Evolutionary conservation across 2,113 vertebrate genomes (phyloP).

Genomic region (Limanda limanda): DNA sequence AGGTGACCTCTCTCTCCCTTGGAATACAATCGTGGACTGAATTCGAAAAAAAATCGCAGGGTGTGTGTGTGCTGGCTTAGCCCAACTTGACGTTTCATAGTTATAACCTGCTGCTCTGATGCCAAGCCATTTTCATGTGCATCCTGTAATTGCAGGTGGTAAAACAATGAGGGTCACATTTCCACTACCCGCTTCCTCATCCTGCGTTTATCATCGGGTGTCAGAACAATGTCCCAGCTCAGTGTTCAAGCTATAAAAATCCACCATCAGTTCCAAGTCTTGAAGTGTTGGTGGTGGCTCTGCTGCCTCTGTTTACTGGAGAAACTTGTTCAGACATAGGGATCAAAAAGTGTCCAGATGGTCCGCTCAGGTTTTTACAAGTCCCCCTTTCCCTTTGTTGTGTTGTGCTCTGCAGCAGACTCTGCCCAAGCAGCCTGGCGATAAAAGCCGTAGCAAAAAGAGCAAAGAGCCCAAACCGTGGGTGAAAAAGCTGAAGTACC

Average conservation of each 20-base stretch:
- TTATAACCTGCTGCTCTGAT: conserved; percentile 47
- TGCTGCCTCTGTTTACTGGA: conserved; percentile 30
- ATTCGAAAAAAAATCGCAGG: conserved; percentile 59
- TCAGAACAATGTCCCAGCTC: conserved; percentile 64
- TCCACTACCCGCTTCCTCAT: conserved; percentile 76
- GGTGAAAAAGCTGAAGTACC: conserved; percentile 97
- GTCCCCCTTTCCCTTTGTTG: conserved; percentile 12
- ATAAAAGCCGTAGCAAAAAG: conserved; percentile 95
- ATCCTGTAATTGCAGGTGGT: conserved; percentile 74
- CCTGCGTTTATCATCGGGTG: conserved; percentile 68
- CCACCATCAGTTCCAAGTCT: conserved; percentile 80
- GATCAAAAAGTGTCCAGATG: conserved; percentile 42
- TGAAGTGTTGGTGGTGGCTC: conserved; percentile 78
- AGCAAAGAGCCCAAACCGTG: conserved; percentile 94
- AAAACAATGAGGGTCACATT: conserved; percentile 76
- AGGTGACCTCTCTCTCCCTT: conserved; percentile 43
- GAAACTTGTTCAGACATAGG: conserved; percentile 51
- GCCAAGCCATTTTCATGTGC: conserved; percentile 70
- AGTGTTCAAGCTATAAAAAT: conserved; percentile 50
- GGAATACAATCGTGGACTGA: conserved; percentile 32
- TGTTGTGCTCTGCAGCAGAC: conserved; percentile 85
- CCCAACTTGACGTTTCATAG: conserved; percentile 61
- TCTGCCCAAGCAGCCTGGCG: conserved; percentile 88
- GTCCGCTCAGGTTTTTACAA: conserved; percentile 39
- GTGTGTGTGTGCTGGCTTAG: conserved; percentile 52